Base-by-base conservation (phyloP, 2,113 vertebrate species). In the Psettodes erumei region DNA sequence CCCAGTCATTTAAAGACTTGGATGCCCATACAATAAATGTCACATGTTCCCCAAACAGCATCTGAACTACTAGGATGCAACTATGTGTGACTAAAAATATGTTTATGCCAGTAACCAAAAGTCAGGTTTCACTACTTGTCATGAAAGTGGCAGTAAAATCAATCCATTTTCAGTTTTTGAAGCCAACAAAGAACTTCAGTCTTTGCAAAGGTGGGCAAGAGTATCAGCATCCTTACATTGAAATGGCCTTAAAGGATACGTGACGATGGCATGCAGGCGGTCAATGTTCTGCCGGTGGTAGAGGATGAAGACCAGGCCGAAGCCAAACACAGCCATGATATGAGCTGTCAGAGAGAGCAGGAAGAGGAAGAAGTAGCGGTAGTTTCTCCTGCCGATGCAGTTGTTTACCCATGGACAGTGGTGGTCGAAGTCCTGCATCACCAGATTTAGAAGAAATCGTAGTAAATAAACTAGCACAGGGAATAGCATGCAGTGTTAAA, bases 371-470 rank as follows among this genome's bases (percentile, higher is more conserved):
- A 99, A 99, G 90, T 99, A 99, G 7, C 97, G 96, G 94, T 99
- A 99, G 76, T 99, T 99, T 81, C 98, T 95, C 62, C 96, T 94
- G 71, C 97, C 97, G 0, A 99, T 98, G 90, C 97, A 99, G 93
- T 99, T 99, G 91, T 99, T 99, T 79, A 98, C 96, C 98, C 98
- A 99, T 1, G 98, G 97, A 83, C 97, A 99, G 92, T 99, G 97
- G 76, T 99, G 98, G 88, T 99, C 98, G 32, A 99, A 99, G 83
- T 99, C 98, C 98, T 99, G 80, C 4, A 0, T 4, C 1, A 16
- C 21, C 23, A 58, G 5, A 32, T 42, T 38, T 8, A 55, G 13
- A 72, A 28, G 15, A 75, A 4, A 59, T n/a, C n/a, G n/a, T n/a
- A n/a, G n/a, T 5, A 21, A 12, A 8, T 10, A 21, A 68, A 21